Evolutionary conservation across 2,113 vertebrate genomes (phyloP).

Genomic region (Elachura formosa): DNA sequence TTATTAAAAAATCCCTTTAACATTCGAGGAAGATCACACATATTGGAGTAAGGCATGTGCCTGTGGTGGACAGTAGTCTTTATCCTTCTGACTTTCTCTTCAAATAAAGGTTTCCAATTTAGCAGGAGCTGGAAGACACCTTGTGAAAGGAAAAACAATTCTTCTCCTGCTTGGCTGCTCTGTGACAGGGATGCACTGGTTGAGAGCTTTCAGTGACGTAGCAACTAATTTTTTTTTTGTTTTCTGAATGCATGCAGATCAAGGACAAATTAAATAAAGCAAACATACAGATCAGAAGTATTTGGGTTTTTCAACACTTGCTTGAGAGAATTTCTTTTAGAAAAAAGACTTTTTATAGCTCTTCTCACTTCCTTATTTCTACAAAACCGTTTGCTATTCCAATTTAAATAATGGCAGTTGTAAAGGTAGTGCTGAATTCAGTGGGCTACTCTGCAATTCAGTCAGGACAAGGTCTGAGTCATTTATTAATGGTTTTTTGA

Average conservation of each 20-base stretch:
- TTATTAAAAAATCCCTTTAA: neutral
- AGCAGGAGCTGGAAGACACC: neutral
- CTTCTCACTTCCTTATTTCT: neutral
- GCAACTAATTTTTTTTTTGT: neutral
- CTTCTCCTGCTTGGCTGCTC: neutral
- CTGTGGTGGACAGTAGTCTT: neutral
- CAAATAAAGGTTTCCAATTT: neutral
- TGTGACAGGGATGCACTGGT: neutral
- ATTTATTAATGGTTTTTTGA: conserved; percentile 31
- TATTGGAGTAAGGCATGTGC: neutral
- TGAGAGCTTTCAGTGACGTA: neutral
- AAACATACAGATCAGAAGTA: neutral
- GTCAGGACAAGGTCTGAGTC: conserved; percentile 47
- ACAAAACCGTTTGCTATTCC: neutral
- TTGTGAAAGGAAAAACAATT: neutral
- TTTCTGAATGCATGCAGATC: neutral
- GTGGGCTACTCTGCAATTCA: conserved; percentile 5
- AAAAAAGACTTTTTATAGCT: neutral
- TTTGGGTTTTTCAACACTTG: neutral
- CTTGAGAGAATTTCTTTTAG: neutral
- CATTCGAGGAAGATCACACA: neutral
- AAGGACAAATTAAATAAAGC: neutral
- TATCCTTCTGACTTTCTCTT: neutral
- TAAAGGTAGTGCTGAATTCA: neutral
- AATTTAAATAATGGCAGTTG: neutral